Base-by-base conservation (phyloP, 2,797 vertebrate species). In the Argentina silus region DNA sequence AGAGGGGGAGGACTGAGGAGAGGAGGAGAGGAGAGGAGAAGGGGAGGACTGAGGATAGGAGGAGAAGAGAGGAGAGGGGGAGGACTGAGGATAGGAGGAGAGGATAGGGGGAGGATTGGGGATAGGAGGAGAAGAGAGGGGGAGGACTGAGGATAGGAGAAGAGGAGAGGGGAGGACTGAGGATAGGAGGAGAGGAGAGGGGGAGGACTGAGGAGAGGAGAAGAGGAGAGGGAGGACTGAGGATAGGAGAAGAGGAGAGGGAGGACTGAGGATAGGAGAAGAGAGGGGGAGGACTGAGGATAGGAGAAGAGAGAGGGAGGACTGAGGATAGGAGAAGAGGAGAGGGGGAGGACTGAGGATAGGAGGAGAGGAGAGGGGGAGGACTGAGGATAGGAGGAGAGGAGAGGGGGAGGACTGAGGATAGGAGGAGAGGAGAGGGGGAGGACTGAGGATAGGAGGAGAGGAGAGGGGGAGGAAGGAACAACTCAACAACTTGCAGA, bases 231-330 rank as follows among this genome's bases (percentile, higher is more conserved):
- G n/a, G n/a, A n/a, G n/a, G n/a, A n/a, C n/a, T n/a, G n/a, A n/a
- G n/a, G 36, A 4, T 9, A n/a, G 47, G 51, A 19, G 21, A 47
- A 21, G 17, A 48, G 45, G 51, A 75, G 45, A 50, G 53, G 21
- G 36, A 73, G 64, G 55, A 61, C 19, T 11, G 50, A 11, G 7
- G 53, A 19, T 15, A 45, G 12, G n/a, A 0, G 36, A n/a, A n/a
- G n/a, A n/a, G n/a, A n/a, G n/a, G n/a, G 43, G 43, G 61, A 55
- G n/a, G 10, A 44, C 10, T 11, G 36, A n/a, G 47, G 51, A 19
- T 12, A 47, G 11, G 17, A 48, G 45, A 67, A 65, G 14, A 65
- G 51, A 75, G 45, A 50, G 53, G 21, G 36, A 73, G 64, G 55
- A 61, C 19, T 11, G 50, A 11, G 7, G 53, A 19, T 15, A 45